Evolutionary conservation across 2,797 vertebrate genomes (phyloP), one percentile per base, ranked within the genome.

Genomic region (Manis javanica): DNA sequence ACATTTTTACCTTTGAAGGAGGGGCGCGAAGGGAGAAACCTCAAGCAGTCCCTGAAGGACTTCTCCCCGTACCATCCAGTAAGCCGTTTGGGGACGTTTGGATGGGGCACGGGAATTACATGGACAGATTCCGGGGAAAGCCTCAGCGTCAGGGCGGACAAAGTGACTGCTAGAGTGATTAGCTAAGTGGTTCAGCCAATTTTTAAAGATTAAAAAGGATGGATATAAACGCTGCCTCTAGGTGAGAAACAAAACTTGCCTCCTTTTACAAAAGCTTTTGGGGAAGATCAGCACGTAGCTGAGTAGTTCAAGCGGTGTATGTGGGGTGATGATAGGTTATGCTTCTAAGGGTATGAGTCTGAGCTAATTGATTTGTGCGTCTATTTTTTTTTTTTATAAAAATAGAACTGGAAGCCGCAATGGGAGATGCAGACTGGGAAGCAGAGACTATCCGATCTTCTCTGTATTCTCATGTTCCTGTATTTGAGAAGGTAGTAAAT

Each of bases 381-480:
- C 37, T 16, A 5, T 26, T 51, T 24, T 51, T 51, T 31, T 15
- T 26, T 31, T n/a, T n/a, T n/a, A 23, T 59, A 23, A 59, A 34
- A 84, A 10, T 55, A 93, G 87, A 94, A 42, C 87, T 31, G 55
- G 84, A 87, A 88, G 88, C 94, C 90, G 71, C 15, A 64, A 98
- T 98, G 98, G 79, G 68, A 23, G 90, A 96, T 51, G 98, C 98
- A 83, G 97, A 98, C 86, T 98, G 98, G 98, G 96, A 98, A 23
- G 24, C 83, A 0, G 98, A 98, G 92, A 34, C 97, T 19, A 68
- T 42, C 46, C 97, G 96, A 75, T 0, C 66, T 93, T 91, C 72
- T 0, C 5, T 39, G 1, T 59, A 96, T 0, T 13, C 83, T 26
- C 10, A 7, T 0, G 12, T 93, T 8, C 78, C 89, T 3, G 53